Base-by-base conservation (phyloP, 1,140 invertebrate species). In the Caenorhabditis latens region DNA sequence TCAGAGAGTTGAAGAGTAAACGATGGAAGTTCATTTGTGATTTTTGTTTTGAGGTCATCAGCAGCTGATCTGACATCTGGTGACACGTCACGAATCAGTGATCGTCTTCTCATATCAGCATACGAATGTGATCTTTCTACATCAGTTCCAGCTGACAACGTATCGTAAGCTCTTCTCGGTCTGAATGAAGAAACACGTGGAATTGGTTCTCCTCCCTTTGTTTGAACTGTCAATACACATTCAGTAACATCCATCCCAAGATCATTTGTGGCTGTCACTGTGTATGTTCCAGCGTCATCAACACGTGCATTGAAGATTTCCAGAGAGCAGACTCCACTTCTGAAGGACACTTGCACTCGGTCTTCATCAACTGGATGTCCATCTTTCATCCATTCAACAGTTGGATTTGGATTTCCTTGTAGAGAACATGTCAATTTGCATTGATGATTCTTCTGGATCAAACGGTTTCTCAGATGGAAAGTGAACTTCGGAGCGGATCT, bases 361-460 rank as follows among this genome's bases (percentile, higher is more conserved):
- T 96, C 95, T 92, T 96, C 96, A 40, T 95, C 95, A 5, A 99
- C 94, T 93, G 99, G 98, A 84, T 95, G 94, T 42, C 95, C 96
- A 92, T 98, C 97, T 93, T 98, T 99, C 94, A 95, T 97, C 98
- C 98, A 96, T 92, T 94, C 94, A 93, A 97, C 97, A 32, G 96
- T 96, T 0, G 98, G 97, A 87, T 95, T 94, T 89, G 98, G 98
- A 93, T 96, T 97, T 82, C 97, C 97, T 90, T 95, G 95, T 16
- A 99, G 94, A 92, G 97, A 98, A 93, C 97, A 99, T 4, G 99
- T 95, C n/a, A 99, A 94, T 94, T 99, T 99, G 90, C 97, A 96
- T 46, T 93, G 93, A 83, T 94, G 91, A 21, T 94, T 94, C 48
- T 93, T 92, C 94, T 99, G 98, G 94, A 99, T 99, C 85, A 99